Evolutionary conservation across 1,140 invertebrate species (phyloP).

Genomic region (Catajapyx aquilonaris): DNA sequence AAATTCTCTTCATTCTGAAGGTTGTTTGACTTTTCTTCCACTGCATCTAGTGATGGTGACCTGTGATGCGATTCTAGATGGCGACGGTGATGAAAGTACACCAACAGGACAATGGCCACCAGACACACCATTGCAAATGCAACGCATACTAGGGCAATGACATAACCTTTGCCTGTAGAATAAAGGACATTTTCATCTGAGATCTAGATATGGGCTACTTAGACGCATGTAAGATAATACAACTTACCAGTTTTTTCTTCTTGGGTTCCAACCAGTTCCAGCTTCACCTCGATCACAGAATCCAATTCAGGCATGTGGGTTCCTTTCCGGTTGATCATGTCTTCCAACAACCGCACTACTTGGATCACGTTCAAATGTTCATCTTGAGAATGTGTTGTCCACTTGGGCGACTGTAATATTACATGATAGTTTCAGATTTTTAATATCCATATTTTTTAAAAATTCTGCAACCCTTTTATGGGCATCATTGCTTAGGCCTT

Average conservation of each 20-base stretch:
- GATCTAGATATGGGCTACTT: neutral
- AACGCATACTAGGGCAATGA: slow-evolving; percentile 26
- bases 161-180: slow-evolving; percentile 16
- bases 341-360: slow-evolving; percentile 39
- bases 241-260: slow-evolving; percentile 26
- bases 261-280: slow-evolving; percentile 41
- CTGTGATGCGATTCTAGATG: slow-evolving; percentile 2
- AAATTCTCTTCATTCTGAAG: slow-evolving; percentile 75
- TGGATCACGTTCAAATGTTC: slow-evolving; percentile 33
- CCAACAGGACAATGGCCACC: slow-evolving; percentile 22
- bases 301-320: slow-evolving; percentile 37
- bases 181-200: neutral
- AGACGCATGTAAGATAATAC: slow-evolving; percentile 4
- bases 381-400: slow-evolving; percentile 12
- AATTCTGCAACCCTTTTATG: too few relatives aligned
- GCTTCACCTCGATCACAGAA: slow-evolving; percentile 56
- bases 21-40: slow-evolving; percentile 58
- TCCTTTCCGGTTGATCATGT: slow-evolving; percentile 40
- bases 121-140: slow-evolving; percentile 25
- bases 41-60: slow-evolving; percentile 27
- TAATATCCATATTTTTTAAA: too few relatives aligned
- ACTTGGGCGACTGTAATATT: slow-evolving; percentile 22
- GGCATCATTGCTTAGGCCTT: too few relatives aligned
- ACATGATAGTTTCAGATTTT: too few relatives aligned
- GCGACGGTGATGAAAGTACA: slow-evolving; percentile 18